Base-by-base conservation (phyloP, 2,113 vertebrate species). In the Barnardius zonarius region DNA sequence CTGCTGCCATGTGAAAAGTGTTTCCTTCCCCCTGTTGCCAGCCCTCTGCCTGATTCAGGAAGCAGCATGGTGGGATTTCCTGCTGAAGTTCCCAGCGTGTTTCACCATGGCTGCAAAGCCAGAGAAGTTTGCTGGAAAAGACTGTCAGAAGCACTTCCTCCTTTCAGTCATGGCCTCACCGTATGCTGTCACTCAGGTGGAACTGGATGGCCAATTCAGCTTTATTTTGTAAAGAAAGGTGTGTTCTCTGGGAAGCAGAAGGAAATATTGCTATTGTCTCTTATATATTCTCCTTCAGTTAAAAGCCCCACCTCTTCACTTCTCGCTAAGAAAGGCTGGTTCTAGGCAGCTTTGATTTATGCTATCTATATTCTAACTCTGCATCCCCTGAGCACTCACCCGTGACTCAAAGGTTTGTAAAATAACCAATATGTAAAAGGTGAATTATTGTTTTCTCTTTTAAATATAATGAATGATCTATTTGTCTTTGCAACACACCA, bases 391-490 rank as follows among this genome's bases (percentile, higher is more conserved):
- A 86, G 68, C 63, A 17, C 80, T 90, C 88, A 85, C n/a, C 74
- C 27, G 2, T 51, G 63, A 64, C 51, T 83, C 77, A 62, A 39
- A 39, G 49, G 84, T 82, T 69, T 84, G 66, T 57, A 79, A 86
- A 96, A 84, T 88, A 95, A 82, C 81, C 83, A 63, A 35, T 52
- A 66, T 17, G 69, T 87, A 64, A 76, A 72, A 83, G 76, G 35
- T 82, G 69, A 90, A 92, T 80, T 57, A 86, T 83, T 88, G 75
- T 94, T 94, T 95, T 57, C 88, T 86, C 43, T 79, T 86, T 81
- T 52, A 80, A 76, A 79, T 63, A 41, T 69, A 93, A 92, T 67
- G 81, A 86, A 69, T 51, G 10, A 76, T 90, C 14, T 84, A 85
- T 92, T 96, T 96, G 80, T 84, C 80, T 94, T 89, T 52, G 83